These are phyloP conservation scores for Pluvialis apricaria DNA, from an alignment of 2,113 vertebrate genomes.

Conservation along the genomic window DNA sequence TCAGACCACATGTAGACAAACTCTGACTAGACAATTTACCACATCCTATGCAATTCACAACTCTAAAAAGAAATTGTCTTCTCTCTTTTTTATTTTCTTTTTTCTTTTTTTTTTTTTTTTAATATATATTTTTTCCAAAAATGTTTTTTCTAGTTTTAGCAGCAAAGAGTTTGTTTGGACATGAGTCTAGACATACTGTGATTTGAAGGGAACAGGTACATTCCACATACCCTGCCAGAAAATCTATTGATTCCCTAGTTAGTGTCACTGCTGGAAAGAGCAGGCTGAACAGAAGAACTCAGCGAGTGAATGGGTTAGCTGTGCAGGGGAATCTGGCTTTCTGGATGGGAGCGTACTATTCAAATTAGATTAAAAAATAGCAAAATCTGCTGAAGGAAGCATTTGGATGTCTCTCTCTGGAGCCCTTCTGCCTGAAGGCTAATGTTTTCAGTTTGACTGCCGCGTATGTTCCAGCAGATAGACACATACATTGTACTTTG, in stretches of 20 bases:
- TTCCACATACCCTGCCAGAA: constrained; percentile 15
- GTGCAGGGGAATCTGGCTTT: neutral
- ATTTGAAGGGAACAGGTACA: constrained; percentile 43
- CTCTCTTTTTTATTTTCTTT: constrained; percentile 15
- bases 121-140: constrained; percentile 15
- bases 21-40: constrained; percentile 69
- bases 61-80: constrained; percentile 55
- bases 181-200: constrained; percentile 53
- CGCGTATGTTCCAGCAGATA: accelerated
- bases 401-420: neutral
- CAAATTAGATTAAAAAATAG: neutral
- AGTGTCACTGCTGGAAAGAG: neutral
- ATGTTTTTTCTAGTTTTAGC: constrained; percentile 41
- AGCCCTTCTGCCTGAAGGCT: neutral
- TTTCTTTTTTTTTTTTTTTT: constrained; percentile 17
- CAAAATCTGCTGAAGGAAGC: neutral
- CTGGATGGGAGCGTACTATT: neutral
- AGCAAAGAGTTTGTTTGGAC: constrained; percentile 37
- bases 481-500: neutral
- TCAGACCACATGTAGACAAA: constrained; percentile 74
- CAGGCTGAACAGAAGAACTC: neutral
- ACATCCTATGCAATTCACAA: constrained; percentile 60
- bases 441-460: neutral
- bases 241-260: neutral
- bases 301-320: neutral